A percentile compares a stretch with the other conserved stretches of the same genome.
phyloP scores from a whole-genome alignment of 2,888 invertebrate species.

The Apoda limacodes region DNA sequence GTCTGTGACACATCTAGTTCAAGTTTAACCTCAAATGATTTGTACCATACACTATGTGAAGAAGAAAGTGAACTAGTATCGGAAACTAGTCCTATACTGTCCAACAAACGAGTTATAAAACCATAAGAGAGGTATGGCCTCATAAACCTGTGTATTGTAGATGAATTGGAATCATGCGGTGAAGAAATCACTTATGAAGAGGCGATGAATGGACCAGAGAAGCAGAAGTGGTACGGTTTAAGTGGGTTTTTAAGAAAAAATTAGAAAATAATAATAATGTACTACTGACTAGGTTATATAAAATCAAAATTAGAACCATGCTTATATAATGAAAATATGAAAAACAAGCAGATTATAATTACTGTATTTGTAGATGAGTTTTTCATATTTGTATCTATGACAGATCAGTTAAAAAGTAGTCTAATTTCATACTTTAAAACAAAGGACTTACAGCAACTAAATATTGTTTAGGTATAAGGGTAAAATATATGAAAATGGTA shows the following conservation, averaged over 20 bases:
- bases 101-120: slow-evolving; percentile 3
- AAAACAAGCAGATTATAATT: slow-evolving; percentile 3
- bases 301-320: slow-evolving; percentile 10
- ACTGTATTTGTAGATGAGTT: slow-evolving; percentile 16
- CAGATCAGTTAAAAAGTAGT: slow-evolving; percentile 4
- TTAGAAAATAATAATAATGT: slow-evolving; percentile 17
- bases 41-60: too few relatives aligned
- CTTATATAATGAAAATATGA: slow-evolving; percentile 7
- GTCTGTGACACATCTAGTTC: slow-evolving; percentile 6
- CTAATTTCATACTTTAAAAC: slow-evolving; percentile 8
- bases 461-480: slow-evolving; percentile 8
- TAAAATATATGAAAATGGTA: neutral
- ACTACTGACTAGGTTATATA: slow-evolving; percentile 6
- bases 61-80: slow-evolving; percentile 8
- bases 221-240: slow-evolving; percentile 16
- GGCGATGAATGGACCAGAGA: slow-evolving; percentile 7
- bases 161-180: neutral
- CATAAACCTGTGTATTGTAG: slow-evolving; percentile 7
- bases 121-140: slow-evolving; percentile 8
- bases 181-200: too few relatives aligned
- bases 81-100: too few relatives aligned
- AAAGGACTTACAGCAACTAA: slow-evolving; percentile 7
- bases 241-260: slow-evolving; percentile 20
- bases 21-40: too few relatives aligned
- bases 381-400: too few relatives aligned